These are phyloP conservation scores for Phrynocephalus vlangalii DNA, from an alignment of 2,797 vertebrate species.

Conservation along the genomic window DNA sequence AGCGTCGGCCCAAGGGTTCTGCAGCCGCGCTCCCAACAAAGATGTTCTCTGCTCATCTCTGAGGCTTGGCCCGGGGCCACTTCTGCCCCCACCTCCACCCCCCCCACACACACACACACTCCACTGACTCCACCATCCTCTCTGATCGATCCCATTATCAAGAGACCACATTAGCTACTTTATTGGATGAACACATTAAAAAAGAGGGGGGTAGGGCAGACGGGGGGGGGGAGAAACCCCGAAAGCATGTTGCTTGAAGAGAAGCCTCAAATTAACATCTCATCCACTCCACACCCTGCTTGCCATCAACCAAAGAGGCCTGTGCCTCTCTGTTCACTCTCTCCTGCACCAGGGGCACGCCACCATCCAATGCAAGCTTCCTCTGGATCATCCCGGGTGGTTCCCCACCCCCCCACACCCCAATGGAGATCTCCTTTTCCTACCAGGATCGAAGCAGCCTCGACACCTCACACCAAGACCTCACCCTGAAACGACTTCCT, in stretches of 20 bases:
- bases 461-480: not conserved
- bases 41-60: conserved; percentile 21
- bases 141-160: conserved; percentile 43
- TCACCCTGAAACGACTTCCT: no score
- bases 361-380: not conserved
- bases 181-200: not conserved
- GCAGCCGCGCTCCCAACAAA: conserved; percentile 50
- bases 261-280: conserved; percentile 7
- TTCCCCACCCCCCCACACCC: no score
- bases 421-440: not conserved
- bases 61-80: not conserved
- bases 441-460: not conserved
- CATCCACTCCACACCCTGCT: conserved; percentile 5
- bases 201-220: not conserved
- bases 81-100: not conserved
- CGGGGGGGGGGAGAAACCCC: not conserved
- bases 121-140: not conserved
- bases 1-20: conserved; percentile 28
- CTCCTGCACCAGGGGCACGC: not conserved
- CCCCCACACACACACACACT: conserved; percentile 17
- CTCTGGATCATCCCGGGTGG: not conserved
- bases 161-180: conserved; percentile 54
- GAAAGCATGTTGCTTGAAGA: not conserved
- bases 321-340: no score
- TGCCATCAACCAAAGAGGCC: not conserved